Percentiles rank a stretch among this genome's conserved stretches.
Evolutionary conservation across 2,797 vertebrate species (phyloP).

Genomic region (Zalophus californianus): DNA sequence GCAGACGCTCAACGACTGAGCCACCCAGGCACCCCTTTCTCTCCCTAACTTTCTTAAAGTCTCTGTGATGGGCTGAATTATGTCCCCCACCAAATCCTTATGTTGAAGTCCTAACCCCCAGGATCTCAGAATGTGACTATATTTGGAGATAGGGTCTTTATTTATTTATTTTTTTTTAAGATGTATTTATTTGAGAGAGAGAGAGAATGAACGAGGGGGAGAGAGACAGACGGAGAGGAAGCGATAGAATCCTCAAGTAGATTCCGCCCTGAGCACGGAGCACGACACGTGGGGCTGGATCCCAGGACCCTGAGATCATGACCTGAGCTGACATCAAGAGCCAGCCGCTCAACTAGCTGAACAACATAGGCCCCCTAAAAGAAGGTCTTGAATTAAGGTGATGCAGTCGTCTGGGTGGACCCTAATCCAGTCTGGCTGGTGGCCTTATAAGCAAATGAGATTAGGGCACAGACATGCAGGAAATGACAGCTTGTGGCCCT

Average conservation of each 20-base stretch:
- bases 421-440: not conserved
- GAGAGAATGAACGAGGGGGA: not conserved
- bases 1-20: too few relatives aligned
- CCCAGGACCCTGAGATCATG: not conserved
- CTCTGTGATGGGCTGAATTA: not conserved
- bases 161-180: not conserved
- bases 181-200: not conserved
- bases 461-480: not conserved
- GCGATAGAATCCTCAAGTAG: not conserved
- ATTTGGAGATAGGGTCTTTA: not conserved
- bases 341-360: rapidly evolving
- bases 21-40: not conserved
- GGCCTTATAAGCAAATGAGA: not conserved
- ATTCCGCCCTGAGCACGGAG: not conserved
- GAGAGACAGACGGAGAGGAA: not conserved
- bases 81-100: too few relatives aligned
- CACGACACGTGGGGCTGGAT: rapidly evolving
- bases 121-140: not conserved
- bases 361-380: not conserved
- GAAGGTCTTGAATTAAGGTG: not conserved
- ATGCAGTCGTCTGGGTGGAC: not conserved
- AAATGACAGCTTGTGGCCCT: not conserved
- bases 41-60: not conserved
- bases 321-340: not conserved
- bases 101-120: not conserved